A percentile compares a stretch with the other conserved stretches of the same genome.
Evolutionary conservation across 2,888 invertebrate species (phyloP).

Genomic region (Campoplex nolae): DNA sequence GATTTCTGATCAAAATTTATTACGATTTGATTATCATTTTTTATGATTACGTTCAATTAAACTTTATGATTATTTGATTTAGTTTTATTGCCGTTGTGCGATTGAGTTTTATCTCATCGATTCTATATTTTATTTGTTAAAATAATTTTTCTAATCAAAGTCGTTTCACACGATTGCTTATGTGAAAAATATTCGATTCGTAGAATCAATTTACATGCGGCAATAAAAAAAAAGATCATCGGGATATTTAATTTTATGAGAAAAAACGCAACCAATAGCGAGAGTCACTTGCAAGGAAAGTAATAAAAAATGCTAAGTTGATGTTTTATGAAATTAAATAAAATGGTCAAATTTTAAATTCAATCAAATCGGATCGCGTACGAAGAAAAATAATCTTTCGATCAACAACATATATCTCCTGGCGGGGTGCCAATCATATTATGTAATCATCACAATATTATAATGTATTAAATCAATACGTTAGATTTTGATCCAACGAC

Average conservation of each 20-base stretch:
- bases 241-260: neutral
- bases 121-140: neutral
- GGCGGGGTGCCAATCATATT: no score
- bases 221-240: neutral
- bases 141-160: neutral
- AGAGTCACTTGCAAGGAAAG: no score
- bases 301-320: no score
- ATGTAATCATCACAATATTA: no score
- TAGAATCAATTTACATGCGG: neutral
- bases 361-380: no score
- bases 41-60: neutral
- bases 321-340: no score
- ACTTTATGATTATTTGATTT: neutral
- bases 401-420: no score
- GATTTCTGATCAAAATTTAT: neutral
- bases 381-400: no score
- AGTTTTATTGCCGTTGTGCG: neutral
- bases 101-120: neutral
- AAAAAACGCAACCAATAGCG: no score
- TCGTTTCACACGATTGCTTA: neutral
- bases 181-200: neutral
- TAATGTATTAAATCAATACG: no score
- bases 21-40: neutral
- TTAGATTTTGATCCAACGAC: no score
- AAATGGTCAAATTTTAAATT: no score